Percentiles rank a stretch among this genome's conserved stretches.
Evolutionary conservation across 2,797 vertebrate genomes (phyloP).

Genomic region (Nothura maculosa): DNA sequence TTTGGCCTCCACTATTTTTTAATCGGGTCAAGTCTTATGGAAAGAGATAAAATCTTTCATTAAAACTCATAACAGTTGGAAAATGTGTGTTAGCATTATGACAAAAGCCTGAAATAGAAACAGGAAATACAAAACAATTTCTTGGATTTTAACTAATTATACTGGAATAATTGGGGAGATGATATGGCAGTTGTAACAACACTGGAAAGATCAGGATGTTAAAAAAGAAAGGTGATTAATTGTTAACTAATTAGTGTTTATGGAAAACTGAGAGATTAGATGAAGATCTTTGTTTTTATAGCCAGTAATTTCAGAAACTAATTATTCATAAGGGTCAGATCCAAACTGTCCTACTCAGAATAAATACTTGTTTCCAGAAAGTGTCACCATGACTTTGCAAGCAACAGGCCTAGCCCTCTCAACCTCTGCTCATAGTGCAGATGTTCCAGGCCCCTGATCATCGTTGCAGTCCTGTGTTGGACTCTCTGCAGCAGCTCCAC

Average conservation of each 20-base stretch:
- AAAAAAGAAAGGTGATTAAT: neutral
- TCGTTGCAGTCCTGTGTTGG: no score
- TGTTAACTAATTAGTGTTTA: neutral
- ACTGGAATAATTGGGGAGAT: neutral
- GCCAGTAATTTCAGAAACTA: neutral
- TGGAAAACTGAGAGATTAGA: neutral
- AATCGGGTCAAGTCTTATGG: neutral
- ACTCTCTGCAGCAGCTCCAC: no score
- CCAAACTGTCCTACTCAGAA: neutral
- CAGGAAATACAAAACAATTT: neutral
- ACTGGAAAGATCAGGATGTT: neutral
- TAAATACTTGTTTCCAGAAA: neutral
- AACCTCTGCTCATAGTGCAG: no score
- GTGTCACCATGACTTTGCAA: neutral
- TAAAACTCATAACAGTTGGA: neutral
- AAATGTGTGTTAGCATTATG: neutral
- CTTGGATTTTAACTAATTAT: neutral
- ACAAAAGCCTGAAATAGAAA: neutral
- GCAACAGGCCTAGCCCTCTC: no score
- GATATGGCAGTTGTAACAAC: neutral
- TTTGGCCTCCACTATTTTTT: neutral
- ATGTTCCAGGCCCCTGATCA: no score
- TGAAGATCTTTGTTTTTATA: neutral
- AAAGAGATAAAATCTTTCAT: neutral
- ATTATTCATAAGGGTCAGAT: neutral